Conservation (phyloP, 1,140 invertebrate genomes). For the Eupristina koningsbergeri region DNA sequence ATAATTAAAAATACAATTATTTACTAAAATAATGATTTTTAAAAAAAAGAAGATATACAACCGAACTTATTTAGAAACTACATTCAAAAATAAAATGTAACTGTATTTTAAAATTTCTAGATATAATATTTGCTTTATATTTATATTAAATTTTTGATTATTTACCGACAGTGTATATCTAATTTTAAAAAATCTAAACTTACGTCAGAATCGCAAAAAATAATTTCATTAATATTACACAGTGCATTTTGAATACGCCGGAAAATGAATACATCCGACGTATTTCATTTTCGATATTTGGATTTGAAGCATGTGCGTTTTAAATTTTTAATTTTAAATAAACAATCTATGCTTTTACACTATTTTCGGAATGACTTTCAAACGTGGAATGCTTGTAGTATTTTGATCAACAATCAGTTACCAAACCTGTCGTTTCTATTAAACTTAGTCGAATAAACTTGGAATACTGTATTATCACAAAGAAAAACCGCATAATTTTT, state of each 20-base stretch:
- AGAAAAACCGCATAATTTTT: not conserved
- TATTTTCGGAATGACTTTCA: not conserved
- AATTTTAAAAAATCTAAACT: not conserved
- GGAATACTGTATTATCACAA: conserved; percentile 35
- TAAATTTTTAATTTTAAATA: no score
- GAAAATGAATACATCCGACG: not conserved
- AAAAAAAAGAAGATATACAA: no score
- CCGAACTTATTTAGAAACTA: no score
- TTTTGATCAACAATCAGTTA: not conserved
- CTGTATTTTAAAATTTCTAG: no score
- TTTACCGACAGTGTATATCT: no score
- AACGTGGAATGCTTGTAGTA: conserved; percentile 2
- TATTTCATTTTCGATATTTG: not conserved
- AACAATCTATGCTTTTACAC: not conserved
- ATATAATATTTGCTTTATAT: not conserved
- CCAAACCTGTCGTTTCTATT: not conserved
- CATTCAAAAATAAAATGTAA: no score
- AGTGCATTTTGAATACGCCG: not conserved
- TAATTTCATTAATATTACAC: not conserved
- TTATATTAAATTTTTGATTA: no score
- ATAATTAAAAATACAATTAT: no score
- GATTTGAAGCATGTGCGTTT: conserved; percentile 23
- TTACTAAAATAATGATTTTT: no score
- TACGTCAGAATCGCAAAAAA: not conserved
- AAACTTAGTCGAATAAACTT: not conserved